Base-by-base conservation (phyloP, 2,113 vertebrate genomes). In the Tinamus guttatus region DNA sequence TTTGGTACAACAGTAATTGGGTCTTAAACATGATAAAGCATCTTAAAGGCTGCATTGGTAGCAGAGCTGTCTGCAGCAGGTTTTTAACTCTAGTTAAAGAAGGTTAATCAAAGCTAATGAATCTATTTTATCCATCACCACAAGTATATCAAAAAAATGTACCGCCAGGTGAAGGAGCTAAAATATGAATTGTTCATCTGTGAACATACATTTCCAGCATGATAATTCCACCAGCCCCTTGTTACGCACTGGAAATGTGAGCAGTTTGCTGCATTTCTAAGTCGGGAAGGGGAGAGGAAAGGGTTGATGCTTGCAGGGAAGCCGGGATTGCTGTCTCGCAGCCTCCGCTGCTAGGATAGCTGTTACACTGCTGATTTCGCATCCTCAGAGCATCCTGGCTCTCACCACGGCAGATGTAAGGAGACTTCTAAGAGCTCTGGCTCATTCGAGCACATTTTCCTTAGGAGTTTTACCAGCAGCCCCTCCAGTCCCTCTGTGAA, bases 31-130 rank as follows among this genome's bases (percentile, higher is more conserved):
- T 98, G 98, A 98, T 98, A 96, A 98, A 98, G 97, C 97, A 95
- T 98, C 98, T 96, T 94, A 96, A 97, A 97, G 97, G 94, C 97
- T 93, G 84, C 93, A 56, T 89, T 91, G 87, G 97, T 97, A 96
- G 88, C 96, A 96, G 89, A 96, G 97, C 97, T 95, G 96, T 97
- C 97, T 97, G 93, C 76, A 67, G 96, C 91, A 95, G 97, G 96
- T 97, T 98, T 98, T 98, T 98, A 98, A 97, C 98, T 98, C 97
- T 91, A 95, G 96, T 97, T 98, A 98, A 97, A 97, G 94, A 97
- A 98, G 98, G 98, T 98, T 98, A 98, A 98, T 98, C 98, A 98
- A 98, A 98, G 97, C 96, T 98, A 98, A 98, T 98, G 98, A 98
- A 98, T 98, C 97, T 97, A 90, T 98, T 98, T 98, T 97, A 98